Evolutionary conservation across 1,140 invertebrate genomes (phyloP), one percentile per base, ranked within the genome.

Genomic region (Solen grandis): DNA sequence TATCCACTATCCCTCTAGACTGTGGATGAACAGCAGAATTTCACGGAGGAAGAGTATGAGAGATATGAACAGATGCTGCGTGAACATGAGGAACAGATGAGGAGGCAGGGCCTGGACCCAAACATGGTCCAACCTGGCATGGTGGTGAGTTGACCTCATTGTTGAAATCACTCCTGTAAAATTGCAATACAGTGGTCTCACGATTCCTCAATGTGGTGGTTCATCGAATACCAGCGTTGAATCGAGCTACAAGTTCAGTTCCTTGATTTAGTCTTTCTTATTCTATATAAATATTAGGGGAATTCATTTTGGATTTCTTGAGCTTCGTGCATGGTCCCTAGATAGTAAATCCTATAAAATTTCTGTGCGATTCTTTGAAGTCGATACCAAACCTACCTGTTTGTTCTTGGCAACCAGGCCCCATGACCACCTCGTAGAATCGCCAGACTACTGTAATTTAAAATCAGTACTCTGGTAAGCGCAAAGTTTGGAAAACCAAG

Each of bases 21-120:
- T 10, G 62, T 91, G 59, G 92, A 91, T 63, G 91, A 97, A 19
- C 96, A 97, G 85, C 94, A 96, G 81, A 93, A 96, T n/a, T 98
- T 96, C 87, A 95, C 95, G 5, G 94, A 95, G 72, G 94, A 97
- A 82, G 97, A 98, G 88, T 95, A 96, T 84, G 91, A 95, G 79
- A 93, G 94, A 83, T 97, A 95, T 90, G 94, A 96, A 88, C 91
- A 91, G 46, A 92, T 94, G 75, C 93, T 93, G 55, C 87, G 86
- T n/a, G 83, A 90, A 68, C 75, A 92, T 54, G 85, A 88, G 63
- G 74, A 82, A 19, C 46, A 33, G 46, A 52, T 83, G 59, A 66
- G 82, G 54, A 50, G 63, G 16, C 85, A 87, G 50, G 81, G 81
- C 22, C 25, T 78, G 4, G 79, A 82, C 79, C 81, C 85, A 31